These are phyloP conservation scores for Agriopis aurantiaria DNA, from an alignment of 2,888 invertebrate species.

Conservation along the genomic window DNA sequence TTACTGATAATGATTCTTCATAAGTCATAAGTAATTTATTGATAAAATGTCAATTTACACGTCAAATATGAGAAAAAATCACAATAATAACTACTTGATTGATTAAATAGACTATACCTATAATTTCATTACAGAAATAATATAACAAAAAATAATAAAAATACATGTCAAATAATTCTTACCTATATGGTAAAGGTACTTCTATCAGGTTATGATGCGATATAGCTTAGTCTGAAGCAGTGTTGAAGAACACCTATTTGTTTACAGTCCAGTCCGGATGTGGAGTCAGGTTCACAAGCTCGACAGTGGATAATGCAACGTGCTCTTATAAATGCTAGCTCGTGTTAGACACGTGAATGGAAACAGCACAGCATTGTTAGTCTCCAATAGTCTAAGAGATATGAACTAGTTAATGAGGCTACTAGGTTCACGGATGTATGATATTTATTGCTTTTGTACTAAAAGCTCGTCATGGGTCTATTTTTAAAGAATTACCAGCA, in stretches of 20 bases:
- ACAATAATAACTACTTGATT: no score
- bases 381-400: not conserved
- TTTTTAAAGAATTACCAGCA: not conserved
- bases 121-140: no score
- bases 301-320: not conserved
- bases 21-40: no score
- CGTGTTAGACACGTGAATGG: constrained; percentile 1
- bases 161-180: no score
- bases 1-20: no score
- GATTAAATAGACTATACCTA: no score
- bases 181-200: no score
- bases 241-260: not conserved
- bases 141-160: no score
- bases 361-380: not conserved
- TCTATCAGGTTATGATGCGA: no score
- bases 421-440: not conserved
- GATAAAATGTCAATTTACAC: no score
- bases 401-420: not conserved
- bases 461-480: not conserved
- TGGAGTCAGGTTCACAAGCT: not conserved
- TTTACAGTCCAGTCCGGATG: not conserved
- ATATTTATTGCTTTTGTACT: not conserved
- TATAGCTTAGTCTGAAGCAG: no score
- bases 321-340: not conserved
- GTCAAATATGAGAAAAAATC: no score